Evolutionary conservation across 2,888 invertebrate species (phyloP).

Genomic region (Diaphora mendica): DNA sequence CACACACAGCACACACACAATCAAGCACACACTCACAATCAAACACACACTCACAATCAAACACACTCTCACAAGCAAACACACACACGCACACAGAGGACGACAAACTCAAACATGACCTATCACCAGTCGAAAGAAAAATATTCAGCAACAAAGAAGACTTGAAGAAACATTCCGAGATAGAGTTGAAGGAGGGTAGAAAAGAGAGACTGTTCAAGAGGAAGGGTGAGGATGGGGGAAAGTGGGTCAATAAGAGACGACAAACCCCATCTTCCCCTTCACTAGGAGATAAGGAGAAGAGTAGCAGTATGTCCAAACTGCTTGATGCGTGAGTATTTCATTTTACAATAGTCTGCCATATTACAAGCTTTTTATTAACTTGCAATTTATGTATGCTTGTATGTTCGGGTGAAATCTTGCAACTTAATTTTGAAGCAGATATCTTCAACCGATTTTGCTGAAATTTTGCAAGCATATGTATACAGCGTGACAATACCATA

Average conservation of each 20-base stretch:
- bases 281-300: slow-evolving; percentile 91
- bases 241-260: slow-evolving; percentile 70
- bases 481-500: too few relatives aligned
- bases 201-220: slow-evolving; percentile 81
- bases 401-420: too few relatives aligned
- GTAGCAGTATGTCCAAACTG: slow-evolving; percentile 94
- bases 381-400: too few relatives aligned
- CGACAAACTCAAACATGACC: slow-evolving; percentile 57
- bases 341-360: not conserved
- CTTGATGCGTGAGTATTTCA: slow-evolving; percentile 88
- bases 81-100: slow-evolving; percentile 42
- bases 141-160: slow-evolving; percentile 53
- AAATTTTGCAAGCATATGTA: too few relatives aligned
- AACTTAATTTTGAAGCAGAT: too few relatives aligned
- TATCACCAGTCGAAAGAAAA: slow-evolving; percentile 87
- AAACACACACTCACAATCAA: slow-evolving; percentile 21
- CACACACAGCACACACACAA: slow-evolving; percentile 21
- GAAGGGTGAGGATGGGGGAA: slow-evolving; percentile 75
- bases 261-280: slow-evolving; percentile 75
- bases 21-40: slow-evolving; percentile 24
- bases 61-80: slow-evolving; percentile 23
- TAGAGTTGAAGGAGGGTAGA: slow-evolving; percentile 47
- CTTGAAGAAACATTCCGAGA: slow-evolving; percentile 67
- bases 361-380: too few relatives aligned
- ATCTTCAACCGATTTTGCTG: too few relatives aligned